Conservation (phyloP, 2,888 invertebrate genomes). For the Leptarthrus brevirostris region DNA sequence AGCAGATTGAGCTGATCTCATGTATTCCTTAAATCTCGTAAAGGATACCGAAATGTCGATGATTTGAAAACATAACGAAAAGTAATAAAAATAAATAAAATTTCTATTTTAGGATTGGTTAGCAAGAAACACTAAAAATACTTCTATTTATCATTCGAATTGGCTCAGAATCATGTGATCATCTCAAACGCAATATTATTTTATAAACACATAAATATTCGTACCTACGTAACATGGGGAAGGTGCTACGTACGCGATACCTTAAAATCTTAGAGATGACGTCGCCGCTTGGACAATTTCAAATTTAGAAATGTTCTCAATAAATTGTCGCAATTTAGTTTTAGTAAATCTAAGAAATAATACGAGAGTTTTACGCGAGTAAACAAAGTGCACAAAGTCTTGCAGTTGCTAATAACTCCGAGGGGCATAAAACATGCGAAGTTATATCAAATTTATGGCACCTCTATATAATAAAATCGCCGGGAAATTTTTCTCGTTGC, state of each 20-base stretch:
- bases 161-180: background rate
- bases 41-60: too few species aligned
- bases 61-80: too few species aligned
- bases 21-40: too few species aligned
- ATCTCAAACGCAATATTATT: constrained; percentile 8
- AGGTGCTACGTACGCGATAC: constrained; percentile 8
- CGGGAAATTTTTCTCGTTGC: background rate
- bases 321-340: constrained; percentile 50
- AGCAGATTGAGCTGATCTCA: too few species aligned
- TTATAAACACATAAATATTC: constrained; percentile 19
- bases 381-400: constrained; percentile 8
- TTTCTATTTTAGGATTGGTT: background rate
- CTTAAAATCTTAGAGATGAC: constrained; percentile 6
- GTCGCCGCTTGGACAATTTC: constrained; percentile 36
- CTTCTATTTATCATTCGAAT: background rate
- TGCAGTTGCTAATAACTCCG: background rate
- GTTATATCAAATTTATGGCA: background rate
- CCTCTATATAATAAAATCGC: background rate
- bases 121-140: background rate
- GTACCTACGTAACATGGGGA: constrained; percentile 1
- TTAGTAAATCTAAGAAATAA: constrained; percentile 34
- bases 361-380: constrained; percentile 27
- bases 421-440: background rate
- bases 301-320: constrained; percentile 53
- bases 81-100: background rate